Percentiles rank a stretch among this genome's conserved stretches.
Evolutionary conservation across 2,113 vertebrate species (phyloP).

Genomic region (Rhea americana): DNA sequence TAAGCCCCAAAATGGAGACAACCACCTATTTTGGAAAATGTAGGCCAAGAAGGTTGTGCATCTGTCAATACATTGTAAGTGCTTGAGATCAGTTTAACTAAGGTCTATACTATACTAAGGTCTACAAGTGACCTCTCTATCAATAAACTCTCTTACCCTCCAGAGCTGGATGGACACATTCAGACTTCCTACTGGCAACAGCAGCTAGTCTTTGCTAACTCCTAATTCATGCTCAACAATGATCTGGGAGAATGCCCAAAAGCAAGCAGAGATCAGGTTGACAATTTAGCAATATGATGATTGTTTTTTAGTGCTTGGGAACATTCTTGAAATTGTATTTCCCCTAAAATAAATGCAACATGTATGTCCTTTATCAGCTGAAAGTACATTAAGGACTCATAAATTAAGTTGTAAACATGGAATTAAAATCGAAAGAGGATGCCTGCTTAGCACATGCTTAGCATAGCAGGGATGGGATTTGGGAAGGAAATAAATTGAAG

Average conservation of each 20-base stretch:
- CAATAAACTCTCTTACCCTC: not conserved
- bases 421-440: too few species aligned
- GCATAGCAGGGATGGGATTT: not conserved
- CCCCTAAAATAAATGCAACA: not conserved
- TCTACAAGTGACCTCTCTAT: not conserved
- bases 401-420: not conserved
- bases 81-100: not conserved
- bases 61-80: not conserved
- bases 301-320: not conserved
- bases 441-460: not conserved
- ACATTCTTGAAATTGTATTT: not conserved
- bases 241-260: not conserved
- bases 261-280: not conserved
- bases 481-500: not conserved
- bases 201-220: not conserved
- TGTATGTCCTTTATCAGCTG: not conserved
- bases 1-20: not conserved
- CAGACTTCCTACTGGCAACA: not conserved
- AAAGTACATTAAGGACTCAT: not conserved
- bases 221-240: not conserved
- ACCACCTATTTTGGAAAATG: not conserved
- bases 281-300: not conserved
- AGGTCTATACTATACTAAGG: not conserved
- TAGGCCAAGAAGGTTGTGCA: accelerated
- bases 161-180: not conserved